phyloP scores from a whole-genome alignment of 2,113 vertebrate genomes.

The Brachyistius frenatus region DNA sequence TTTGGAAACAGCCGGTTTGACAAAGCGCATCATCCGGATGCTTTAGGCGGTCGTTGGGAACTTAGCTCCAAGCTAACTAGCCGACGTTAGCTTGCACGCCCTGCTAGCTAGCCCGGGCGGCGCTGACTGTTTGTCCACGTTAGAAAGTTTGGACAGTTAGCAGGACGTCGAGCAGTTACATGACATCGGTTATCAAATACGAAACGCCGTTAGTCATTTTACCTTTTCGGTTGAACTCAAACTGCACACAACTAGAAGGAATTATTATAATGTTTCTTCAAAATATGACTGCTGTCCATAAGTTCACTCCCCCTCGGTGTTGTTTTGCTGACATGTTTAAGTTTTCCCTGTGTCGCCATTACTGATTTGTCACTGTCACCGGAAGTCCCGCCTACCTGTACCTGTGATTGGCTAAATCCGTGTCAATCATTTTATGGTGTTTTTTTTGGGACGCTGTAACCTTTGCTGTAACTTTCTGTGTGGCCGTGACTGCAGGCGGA shows the following conservation, averaged over 20 bases:
- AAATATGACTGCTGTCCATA: conserved; percentile 91
- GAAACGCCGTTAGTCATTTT: conserved; percentile 50
- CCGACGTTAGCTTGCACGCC: conserved; percentile 51
- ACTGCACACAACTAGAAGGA: conserved; percentile 56
- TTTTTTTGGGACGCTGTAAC: conserved; percentile 2
- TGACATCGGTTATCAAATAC: neutral
- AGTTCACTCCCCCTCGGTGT: conserved; percentile 83
- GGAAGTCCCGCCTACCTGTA: conserved; percentile 63
- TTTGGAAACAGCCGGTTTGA: accelerated
- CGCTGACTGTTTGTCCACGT: neutral
- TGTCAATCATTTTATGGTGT: conserved; percentile 38
- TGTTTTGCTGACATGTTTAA: conserved; percentile 81
- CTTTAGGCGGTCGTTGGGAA: neutral
- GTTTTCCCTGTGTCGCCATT: conserved; percentile 58
- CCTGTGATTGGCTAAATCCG: conserved; percentile 65
- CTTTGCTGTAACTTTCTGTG: conserved; percentile 32
- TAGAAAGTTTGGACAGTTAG: conserved; percentile 63
- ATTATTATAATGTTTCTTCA: conserved; percentile 74
- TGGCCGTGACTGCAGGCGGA: neutral
- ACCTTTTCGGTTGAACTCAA: conserved; percentile 76
- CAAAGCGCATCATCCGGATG: too few relatives aligned
- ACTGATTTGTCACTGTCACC: conserved; percentile 79
- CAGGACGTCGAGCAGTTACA: neutral
- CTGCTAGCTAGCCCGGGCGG: conserved; percentile 39
- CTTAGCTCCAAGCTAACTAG: conserved; percentile 62